Conservation (phyloP, 2,797 vertebrate species). For the Ceryle rudis region DNA sequence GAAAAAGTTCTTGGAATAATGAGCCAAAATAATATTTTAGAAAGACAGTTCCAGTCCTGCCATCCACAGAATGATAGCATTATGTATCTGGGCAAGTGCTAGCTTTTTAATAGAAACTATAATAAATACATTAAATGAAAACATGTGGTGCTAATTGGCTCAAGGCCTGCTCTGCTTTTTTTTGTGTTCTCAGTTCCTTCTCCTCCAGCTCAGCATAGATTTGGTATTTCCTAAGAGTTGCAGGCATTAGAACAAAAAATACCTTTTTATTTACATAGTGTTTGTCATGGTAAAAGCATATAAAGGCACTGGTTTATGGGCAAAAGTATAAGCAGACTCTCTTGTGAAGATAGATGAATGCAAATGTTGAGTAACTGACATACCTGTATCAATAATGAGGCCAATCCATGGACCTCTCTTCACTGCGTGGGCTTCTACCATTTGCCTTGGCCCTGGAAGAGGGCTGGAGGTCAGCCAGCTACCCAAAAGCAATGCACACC, state of each 20-base stretch:
- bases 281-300: not conserved
- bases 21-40: not conserved
- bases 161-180: not conserved
- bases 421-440: rapidly evolving
- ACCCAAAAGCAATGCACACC: rapidly evolving
- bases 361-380: not conserved
- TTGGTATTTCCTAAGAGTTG: slow-evolving; percentile 33
- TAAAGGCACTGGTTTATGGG: not conserved
- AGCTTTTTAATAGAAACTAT: not conserved
- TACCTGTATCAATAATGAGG: not conserved
- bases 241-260: not conserved
- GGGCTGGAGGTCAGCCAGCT: not conserved
- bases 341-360: not conserved
- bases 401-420: not conserved
- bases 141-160: slow-evolving; percentile 14
- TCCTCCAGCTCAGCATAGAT: not conserved
- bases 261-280: not conserved
- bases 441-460: not conserved
- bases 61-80: not conserved
- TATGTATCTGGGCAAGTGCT: not conserved
- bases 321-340: not conserved
- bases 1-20: not conserved
- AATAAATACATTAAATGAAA: slow-evolving; percentile 14
- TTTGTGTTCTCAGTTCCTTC: not conserved
- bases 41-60: not conserved